Evolutionary conservation across 2,888 invertebrate genomes (phyloP).

Genomic region (Malthinus seriepunctatus): DNA sequence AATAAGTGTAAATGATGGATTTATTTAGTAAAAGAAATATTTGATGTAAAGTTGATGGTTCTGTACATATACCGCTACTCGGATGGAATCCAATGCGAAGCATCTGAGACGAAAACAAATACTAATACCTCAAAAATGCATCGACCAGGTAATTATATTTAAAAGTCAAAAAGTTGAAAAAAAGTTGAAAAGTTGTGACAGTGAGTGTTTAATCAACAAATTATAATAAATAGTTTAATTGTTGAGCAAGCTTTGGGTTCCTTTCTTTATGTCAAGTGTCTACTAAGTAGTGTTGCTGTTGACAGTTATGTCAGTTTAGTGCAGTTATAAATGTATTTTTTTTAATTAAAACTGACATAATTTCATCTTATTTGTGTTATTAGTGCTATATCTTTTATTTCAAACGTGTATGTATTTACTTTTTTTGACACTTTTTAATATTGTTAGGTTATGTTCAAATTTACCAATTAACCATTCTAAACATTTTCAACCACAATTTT

Average conservation of each 20-base stretch:
- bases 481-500: too few species aligned
- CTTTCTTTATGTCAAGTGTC: conserved; percentile 49
- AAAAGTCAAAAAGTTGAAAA: conserved; percentile 17
- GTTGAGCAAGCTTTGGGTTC: conserved; percentile 39
- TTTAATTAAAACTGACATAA: background rate
- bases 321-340: conserved; percentile 22
- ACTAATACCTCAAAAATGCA: conserved; percentile 50
- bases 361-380: background rate
- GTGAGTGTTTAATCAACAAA: background rate
- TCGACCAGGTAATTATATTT: conserved; percentile 45
- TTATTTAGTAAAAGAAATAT: conserved; percentile 25
- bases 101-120: conserved; percentile 50
- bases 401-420: conserved; percentile 1
- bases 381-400: background rate
- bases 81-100: conserved; percentile 48
- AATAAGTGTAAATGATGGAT: conserved; percentile 33
- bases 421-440: conserved; percentile 10
- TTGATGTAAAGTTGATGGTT: conserved; percentile 29
- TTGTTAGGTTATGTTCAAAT: conserved; percentile 41
- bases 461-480: too few species aligned
- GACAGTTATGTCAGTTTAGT: conserved; percentile 52
- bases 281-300: conserved; percentile 46
- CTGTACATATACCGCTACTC: conserved; percentile 34
- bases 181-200: conserved; percentile 9
- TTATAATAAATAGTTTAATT: conserved; percentile 25